Base-by-base conservation (phyloP, 2,113 vertebrate species). In the Actenoides lindsayi region DNA sequence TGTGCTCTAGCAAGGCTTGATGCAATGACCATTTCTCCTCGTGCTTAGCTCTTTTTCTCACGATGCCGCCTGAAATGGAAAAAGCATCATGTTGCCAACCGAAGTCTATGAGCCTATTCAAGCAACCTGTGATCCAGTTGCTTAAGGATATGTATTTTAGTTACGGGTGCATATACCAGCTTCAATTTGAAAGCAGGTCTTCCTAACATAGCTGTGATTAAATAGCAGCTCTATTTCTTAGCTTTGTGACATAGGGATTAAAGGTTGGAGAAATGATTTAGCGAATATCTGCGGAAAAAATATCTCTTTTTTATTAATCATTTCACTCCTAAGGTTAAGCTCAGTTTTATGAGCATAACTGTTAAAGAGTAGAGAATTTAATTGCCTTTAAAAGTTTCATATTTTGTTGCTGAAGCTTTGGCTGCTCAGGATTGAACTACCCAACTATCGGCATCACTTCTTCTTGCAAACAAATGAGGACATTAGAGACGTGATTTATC, bases 291-390 rank as follows among this genome's bases (percentile, higher is more conserved):
- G 15, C 39, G 59, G 46, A 28, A 73, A 82, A 79, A 75, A 16
- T 2, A 11, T 13, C 3, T 9, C 10, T 33, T 62, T 64, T 41
- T 62, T 7, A 17, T 23, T 51, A 59, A 50, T 31, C 0, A 5
- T 41, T 89, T 51, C 33, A 67, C 35, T 76, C 51, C 57, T 30
- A 16, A 79, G 56, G 18, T 65, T 50, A 35, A 78, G 63, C 50
- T 83, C 0, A 4, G n/a, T 53, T 73, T 83, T 84, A n/a, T 18
- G 24, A 33, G 11, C 15, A 7, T 24, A 46, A 5, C 2, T 18
- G 23, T 30, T 39, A n/a, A 68, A 41, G 68, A 30, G 24, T 3
- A 42, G n/a, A 39, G 44, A 51, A 44, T 33, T 64, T 27, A 1
- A 9, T 64, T 56, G 10, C 51, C 65, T 92, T 67, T 75, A 10